phyloP scores from a whole-genome alignment of 1,140 invertebrate species.

The Achatina immaculata region DNA sequence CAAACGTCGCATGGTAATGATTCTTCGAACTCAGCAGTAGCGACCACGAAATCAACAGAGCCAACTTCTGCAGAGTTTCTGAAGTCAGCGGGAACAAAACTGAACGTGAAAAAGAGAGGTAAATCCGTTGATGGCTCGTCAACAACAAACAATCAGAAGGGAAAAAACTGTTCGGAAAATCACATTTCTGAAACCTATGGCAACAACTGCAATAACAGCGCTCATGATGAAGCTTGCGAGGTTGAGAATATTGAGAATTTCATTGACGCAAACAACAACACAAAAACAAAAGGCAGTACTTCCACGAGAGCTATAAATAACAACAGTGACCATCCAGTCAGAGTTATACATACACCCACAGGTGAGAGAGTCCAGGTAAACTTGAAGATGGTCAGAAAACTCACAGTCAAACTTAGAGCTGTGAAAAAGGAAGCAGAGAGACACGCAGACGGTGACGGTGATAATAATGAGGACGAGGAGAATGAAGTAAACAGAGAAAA shows the following conservation, averaged over 20 bases:
- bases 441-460: neutral
- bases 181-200: neutral
- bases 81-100: neutral
- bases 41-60: neutral
- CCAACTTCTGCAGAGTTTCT: neutral
- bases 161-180: neutral
- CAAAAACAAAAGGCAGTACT: neutral
- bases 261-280: neutral
- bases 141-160: neutral
- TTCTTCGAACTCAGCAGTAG: neutral
- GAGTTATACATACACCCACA: neutral
- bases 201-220: neutral
- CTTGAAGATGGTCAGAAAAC: slow-evolving; percentile 12
- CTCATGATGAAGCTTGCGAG: neutral
- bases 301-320: neutral
- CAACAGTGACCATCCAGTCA: neutral
- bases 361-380: neutral
- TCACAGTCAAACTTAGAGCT: slow-evolving; percentile 25
- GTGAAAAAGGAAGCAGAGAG: slow-evolving; percentile 10
- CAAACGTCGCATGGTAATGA: neutral
- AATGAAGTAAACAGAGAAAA: neutral
- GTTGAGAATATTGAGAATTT: neutral
- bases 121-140: no score
- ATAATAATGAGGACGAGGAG: neutral
- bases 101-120: neutral